Evolutionary conservation across 2,113 vertebrate genomes (phyloP).

Genomic region (Pteruthius melanotis): DNA sequence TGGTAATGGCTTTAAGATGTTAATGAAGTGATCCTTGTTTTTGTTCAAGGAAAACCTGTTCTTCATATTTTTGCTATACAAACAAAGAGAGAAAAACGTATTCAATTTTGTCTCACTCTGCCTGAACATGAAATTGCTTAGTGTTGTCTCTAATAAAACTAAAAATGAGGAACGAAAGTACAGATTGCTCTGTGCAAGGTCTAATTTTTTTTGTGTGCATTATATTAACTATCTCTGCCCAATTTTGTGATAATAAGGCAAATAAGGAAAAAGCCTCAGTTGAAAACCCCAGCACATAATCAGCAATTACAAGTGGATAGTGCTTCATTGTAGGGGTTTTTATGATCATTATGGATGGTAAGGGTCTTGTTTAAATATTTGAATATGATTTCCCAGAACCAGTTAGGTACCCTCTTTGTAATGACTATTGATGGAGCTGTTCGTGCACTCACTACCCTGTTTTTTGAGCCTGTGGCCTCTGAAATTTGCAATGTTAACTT

Average conservation of each 20-base stretch:
- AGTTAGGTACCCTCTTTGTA: neutral
- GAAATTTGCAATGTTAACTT: neutral
- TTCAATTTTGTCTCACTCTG: neutral
- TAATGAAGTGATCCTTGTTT: constrained; percentile 34
- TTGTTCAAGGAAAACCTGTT: constrained; percentile 11
- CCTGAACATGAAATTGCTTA: neutral
- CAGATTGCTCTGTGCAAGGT: neutral
- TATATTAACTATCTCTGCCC: constrained; percentile 43
- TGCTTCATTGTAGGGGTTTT: constrained; percentile 32
- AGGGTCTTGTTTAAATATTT: constrained; percentile 58
- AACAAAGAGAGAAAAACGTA: neutral
- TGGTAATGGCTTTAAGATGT: constrained; percentile 46
- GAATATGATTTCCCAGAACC: constrained; percentile 54
- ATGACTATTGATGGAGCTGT: constrained; percentile 22
- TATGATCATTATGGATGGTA: constrained; percentile 18
- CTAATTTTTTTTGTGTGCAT: constrained; percentile 30
- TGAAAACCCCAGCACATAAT: constrained; percentile 38
- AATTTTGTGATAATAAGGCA: constrained; percentile 59
- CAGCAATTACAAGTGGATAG: constrained; percentile 22
- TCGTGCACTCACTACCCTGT: neutral
- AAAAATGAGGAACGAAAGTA: neutral
- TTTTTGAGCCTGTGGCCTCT: constrained; percentile 5
- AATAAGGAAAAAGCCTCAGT: constrained; percentile 53
- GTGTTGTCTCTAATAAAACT: constrained; percentile 26
- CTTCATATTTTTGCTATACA: neutral